Percentiles rank a stretch among this genome's conserved stretches.
Evolutionary conservation across 2,888 invertebrate genomes (phyloP).

Genomic region (Drosophila heteroneura): DNA sequence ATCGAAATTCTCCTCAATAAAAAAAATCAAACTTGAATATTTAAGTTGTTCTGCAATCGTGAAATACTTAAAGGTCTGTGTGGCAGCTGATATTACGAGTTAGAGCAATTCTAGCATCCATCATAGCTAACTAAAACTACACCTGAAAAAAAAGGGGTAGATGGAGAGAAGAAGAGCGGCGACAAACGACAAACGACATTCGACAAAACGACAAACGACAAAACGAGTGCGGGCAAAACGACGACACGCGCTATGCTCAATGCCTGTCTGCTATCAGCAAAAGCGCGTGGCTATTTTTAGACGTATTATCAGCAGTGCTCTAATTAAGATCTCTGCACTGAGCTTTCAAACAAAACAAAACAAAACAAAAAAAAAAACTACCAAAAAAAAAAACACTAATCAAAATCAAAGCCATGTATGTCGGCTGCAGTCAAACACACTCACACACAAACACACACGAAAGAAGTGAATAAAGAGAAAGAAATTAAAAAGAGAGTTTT

Average conservation of each 20-base stretch:
- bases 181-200: neutral
- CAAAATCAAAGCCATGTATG: conserved; percentile 44
- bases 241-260: conserved; percentile 55
- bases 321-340: conserved; percentile 76
- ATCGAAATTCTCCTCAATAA: neutral
- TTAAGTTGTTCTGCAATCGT: neutral
- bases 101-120: neutral
- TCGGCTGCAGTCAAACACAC: conserved; percentile 10
- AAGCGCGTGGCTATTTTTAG: conserved; percentile 65
- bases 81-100: neutral
- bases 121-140: too few species aligned
- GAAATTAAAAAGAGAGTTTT: conserved; percentile 24
- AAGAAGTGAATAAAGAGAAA: neutral
- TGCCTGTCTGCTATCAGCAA: conserved; percentile 62
- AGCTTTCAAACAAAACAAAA: conserved; percentile 55
- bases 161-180: neutral
- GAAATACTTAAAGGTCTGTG: neutral
- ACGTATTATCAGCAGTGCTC: conserved; percentile 73
- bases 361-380: neutral
- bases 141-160: conserved; percentile 2
- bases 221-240: conserved; percentile 16
- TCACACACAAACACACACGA: conserved; percentile 2
- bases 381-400: conserved; percentile 35
- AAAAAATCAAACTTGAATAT: neutral
- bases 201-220: conserved; percentile 16